Evolutionary conservation across 2,113 vertebrate genomes (phyloP), one percentile per base, ranked within the genome.

Genomic region (Oryzias celebensis): DNA sequence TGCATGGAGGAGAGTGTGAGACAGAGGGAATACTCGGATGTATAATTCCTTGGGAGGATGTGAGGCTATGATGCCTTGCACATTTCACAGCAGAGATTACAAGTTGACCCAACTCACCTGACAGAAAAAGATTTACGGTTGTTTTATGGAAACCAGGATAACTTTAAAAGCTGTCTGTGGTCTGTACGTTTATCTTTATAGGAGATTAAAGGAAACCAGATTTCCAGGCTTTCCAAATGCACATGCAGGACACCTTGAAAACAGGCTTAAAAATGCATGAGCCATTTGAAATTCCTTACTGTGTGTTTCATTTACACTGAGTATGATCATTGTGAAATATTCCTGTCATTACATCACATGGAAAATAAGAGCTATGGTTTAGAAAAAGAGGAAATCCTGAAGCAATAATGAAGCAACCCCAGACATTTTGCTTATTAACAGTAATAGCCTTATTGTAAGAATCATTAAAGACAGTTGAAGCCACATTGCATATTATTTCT

Each of bases 81-180:
- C 36, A 56, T 66, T 51, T 66, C 41, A 49, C 42, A 12, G 41
- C 36, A n/a, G 8, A 43, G 31, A 50, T 65, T 56, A 26, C 20
- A 56, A 65, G 36, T 50, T 66, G 42, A 41, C 14, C 53, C 43
- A 1, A 0, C 43, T n/a, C 0, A 50, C 31, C 31, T n/a, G 8
- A 31, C 0, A 36, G 24, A 16, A 65, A 20, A 43, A 43, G 12
- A 50, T 43, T 7, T 14, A 14, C 13, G 16, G 20, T 57, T 41
- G 20, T 57, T 57, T 44, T 44, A 44, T 16, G 14, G 54, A 44
- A 17, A 57, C 14, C n/a, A 23, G 54, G 41, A 44, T 7, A 8
- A 52, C 51, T 28, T 52, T 16, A 17, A 16, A 14, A 43, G 53
- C 20, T 23, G 42, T 17, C 8, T 0, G 0, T 62, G 22, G 13